These are phyloP conservation scores for Neotoxoptera formosana DNA, from an alignment of 1,140 invertebrate genomes.

Conservation along the genomic window DNA sequence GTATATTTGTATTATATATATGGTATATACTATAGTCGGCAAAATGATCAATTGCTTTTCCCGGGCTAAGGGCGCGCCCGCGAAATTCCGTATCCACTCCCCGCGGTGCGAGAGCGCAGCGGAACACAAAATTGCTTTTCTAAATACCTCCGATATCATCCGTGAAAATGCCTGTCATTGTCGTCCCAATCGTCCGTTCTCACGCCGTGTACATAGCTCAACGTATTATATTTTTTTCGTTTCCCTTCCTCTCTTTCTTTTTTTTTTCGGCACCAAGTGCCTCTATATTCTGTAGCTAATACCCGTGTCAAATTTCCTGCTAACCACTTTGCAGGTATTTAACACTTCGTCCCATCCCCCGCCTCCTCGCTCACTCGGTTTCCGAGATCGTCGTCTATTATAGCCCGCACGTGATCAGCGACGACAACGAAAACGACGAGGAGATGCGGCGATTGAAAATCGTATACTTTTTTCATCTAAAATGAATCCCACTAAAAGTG, in stretches of 20 bases:
- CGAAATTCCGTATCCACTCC: constrained; percentile 18
- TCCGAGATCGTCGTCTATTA: neutral
- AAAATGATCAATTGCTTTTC: constrained; percentile 40
- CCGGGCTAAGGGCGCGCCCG: neutral
- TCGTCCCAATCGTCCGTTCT: neutral
- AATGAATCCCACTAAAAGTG: neutral
- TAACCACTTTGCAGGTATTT: constrained; percentile 33
- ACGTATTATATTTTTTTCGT: neutral
- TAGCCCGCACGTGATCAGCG: neutral
- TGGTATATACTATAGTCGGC: neutral
- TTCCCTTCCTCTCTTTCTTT: neutral
- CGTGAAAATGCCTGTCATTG: constrained; percentile 19
- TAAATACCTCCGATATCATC: constrained; percentile 24
- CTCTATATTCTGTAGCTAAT: neutral
- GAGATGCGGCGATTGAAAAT: neutral
- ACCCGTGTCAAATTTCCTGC: constrained; percentile 18
- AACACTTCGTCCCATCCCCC: neutral
- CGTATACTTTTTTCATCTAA: neutral
- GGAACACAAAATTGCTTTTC: constrained; percentile 36
- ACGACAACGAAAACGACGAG: neutral
- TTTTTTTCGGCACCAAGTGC: neutral
- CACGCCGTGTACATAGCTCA: neutral
- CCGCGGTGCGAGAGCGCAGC: too few relatives aligned
- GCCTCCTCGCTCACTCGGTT: neutral
- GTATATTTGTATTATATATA: neutral